A percentile compares a stretch with the other conserved stretches of the same genome.
Evolutionary conservation across 2,888 invertebrate genomes (phyloP).

Genomic region (Tryphoninae sp.): DNA sequence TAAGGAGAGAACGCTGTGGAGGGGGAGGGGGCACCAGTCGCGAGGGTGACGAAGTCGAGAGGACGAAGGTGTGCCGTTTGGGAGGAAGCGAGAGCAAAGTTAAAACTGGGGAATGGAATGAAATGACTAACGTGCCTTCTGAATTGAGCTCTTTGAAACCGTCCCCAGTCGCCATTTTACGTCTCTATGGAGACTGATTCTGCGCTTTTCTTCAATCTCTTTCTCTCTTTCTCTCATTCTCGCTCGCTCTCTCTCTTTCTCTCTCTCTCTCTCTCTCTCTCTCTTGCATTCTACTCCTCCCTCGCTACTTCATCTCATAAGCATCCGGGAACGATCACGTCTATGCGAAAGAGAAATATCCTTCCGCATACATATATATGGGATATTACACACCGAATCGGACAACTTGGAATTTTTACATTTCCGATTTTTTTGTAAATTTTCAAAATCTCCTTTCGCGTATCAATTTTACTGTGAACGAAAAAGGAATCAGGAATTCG

Average conservation of each 20-base stretch:
- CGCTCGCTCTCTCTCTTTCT: too few species aligned
- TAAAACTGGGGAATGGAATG: constrained; percentile 50
- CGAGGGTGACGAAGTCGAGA: too few species aligned
- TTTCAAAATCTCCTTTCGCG: too few species aligned
- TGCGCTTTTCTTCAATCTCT: constrained; percentile 45
- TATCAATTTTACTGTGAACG: too few species aligned
- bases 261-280: too few species aligned
- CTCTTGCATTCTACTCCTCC: too few species aligned
- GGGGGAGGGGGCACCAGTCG: not conserved
- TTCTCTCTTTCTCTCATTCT: too few species aligned
- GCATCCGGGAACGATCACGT: not conserved
- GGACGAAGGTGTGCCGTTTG: too few species aligned
- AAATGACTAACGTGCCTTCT: constrained; percentile 65
- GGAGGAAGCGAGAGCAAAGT: constrained; percentile 41
- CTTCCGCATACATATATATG: constrained; percentile 10
- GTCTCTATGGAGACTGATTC: constrained; percentile 62
- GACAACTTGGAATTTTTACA: too few species aligned
- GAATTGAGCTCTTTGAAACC: constrained; percentile 66
- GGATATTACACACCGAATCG: too few species aligned
- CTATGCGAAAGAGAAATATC: constrained; percentile 17
- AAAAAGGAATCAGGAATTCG: too few species aligned
- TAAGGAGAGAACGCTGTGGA: constrained; percentile 34
- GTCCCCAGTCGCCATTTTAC: constrained; percentile 63
- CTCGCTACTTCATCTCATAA: constrained; percentile 4
- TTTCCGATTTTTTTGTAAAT: too few species aligned